Percentiles rank a stretch among this genome's conserved stretches.
Evolutionary conservation across 2,888 invertebrate species (phyloP).

Genomic region (Mythimna loreyi): DNA sequence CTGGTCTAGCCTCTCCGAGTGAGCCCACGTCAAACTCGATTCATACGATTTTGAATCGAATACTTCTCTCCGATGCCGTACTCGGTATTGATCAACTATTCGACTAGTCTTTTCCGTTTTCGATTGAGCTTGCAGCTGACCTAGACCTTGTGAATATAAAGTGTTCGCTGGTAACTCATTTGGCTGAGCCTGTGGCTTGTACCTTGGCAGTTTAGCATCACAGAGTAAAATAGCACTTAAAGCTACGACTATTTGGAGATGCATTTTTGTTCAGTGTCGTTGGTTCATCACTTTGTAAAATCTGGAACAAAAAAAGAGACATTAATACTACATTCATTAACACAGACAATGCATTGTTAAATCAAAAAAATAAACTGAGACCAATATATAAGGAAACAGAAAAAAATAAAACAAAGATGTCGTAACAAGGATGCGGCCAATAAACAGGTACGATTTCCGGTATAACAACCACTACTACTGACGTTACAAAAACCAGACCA

Average conservation of each 20-base stretch:
- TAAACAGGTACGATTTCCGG: constrained; percentile 85
- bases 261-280: constrained; percentile 77
- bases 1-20: constrained; percentile 89
- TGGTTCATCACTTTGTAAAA: constrained; percentile 80
- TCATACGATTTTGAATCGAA: constrained; percentile 87
- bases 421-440: constrained; percentile 76
- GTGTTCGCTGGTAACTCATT: constrained; percentile 81
- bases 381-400: constrained; percentile 65
- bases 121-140: constrained; percentile 77
- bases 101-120: constrained; percentile 83
- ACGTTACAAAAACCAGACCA: constrained; percentile 73
- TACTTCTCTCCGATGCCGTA: constrained; percentile 80
- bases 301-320: constrained; percentile 80
- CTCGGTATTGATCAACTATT: constrained; percentile 83
- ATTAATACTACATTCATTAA: constrained; percentile 32
- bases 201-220: constrained; percentile 84
- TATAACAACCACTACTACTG: constrained; percentile 69
- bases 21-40: constrained; percentile 90
- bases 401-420: constrained; percentile 71
- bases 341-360: constrained; percentile 21
- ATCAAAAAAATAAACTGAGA: constrained; percentile 37
- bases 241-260: constrained; percentile 80
- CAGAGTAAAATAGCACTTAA: constrained; percentile 83
- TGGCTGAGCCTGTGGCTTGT: constrained; percentile 75
- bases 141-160: constrained; percentile 76